A percentile compares a stretch with the other conserved stretches of the same genome.
phyloP scores from a whole-genome alignment of 2,113 vertebrate species.

The Scomber scombrus region DNA sequence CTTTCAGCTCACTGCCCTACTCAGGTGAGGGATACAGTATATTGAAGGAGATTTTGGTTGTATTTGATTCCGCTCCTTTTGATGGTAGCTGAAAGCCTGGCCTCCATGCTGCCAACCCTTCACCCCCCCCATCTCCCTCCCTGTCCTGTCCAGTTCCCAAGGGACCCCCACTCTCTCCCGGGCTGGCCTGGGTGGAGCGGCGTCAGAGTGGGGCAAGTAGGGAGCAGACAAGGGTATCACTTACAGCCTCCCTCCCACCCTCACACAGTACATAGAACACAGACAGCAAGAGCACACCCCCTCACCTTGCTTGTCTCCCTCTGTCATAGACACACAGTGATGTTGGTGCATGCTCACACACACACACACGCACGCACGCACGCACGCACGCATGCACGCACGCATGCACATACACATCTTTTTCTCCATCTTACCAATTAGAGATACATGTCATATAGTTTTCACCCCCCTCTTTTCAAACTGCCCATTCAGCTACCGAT shows the following conservation, averaged over 20 bases:
- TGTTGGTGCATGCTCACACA: conserved; percentile 18
- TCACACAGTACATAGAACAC: conserved; percentile 49
- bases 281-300: conserved; percentile 58
- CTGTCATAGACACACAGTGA: conserved; percentile 55
- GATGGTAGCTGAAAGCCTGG: conserved; percentile 86
- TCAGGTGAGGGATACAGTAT: conserved; percentile 85
- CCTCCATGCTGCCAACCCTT: conserved; percentile 69
- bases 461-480: conserved; percentile 63
- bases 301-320: conserved; percentile 55
- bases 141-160: conserved; percentile 84
- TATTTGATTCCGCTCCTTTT: conserved; percentile 87
- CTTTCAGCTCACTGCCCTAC: conserved; percentile 81
- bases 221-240: conserved; percentile 89
- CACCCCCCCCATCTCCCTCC: conserved; percentile 47
- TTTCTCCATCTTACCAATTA: conserved; percentile 65
- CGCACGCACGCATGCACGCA: conserved; percentile 21
- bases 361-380: conserved; percentile 34
- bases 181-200: conserved; percentile 87
- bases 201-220: conserved; percentile 85
- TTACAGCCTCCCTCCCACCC: conserved; percentile 76
- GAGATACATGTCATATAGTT: conserved; percentile 74
- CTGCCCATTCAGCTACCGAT: conserved; percentile 63
- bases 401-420: conserved; percentile 50
- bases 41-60: conserved; percentile 84
- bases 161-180: conserved; percentile 87